These are phyloP conservation scores for Connochaetes taurinus DNA, from an alignment of 2,113 vertebrate genomes.

Conservation along the genomic window DNA sequence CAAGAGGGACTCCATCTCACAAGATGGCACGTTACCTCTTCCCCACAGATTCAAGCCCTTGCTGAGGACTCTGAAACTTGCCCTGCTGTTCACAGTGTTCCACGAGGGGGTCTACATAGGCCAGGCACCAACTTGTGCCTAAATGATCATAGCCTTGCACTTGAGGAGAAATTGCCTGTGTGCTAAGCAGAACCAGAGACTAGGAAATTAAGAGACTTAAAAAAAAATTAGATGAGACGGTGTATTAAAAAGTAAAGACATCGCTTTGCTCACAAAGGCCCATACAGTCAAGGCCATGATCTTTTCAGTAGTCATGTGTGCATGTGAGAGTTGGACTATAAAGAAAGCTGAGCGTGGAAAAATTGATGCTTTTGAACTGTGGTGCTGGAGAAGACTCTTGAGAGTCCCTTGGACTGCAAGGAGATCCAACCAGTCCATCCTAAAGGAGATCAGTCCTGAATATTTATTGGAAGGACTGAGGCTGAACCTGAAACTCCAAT, in stretches of 20 bases:
- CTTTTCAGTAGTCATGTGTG: background rate
- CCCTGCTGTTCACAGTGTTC: fast-evolving
- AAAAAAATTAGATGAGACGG: background rate
- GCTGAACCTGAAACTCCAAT: background rate
- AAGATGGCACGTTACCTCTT: background rate
- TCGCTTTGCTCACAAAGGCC: background rate
- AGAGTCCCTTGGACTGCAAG: background rate
- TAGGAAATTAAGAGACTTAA: background rate
- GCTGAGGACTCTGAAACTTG: background rate
- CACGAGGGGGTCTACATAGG: fast-evolving
- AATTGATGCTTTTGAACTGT: background rate
- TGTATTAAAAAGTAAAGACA: background rate
- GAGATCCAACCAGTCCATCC: background rate
- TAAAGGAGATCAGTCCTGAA: background rate
- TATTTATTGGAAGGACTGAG: background rate
- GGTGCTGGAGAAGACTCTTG: background rate
- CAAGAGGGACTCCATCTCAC: background rate
- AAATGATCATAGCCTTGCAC: background rate
- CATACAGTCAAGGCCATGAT: background rate
- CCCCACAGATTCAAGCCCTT: background rate
- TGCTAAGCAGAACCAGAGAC: background rate
- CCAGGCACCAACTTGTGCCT: background rate
- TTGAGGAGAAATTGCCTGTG: background rate
- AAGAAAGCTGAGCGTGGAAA: background rate
- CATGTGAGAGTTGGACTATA: background rate